Conservation (phyloP, 2,113 vertebrate genomes). For the Perca schrenkii region DNA sequence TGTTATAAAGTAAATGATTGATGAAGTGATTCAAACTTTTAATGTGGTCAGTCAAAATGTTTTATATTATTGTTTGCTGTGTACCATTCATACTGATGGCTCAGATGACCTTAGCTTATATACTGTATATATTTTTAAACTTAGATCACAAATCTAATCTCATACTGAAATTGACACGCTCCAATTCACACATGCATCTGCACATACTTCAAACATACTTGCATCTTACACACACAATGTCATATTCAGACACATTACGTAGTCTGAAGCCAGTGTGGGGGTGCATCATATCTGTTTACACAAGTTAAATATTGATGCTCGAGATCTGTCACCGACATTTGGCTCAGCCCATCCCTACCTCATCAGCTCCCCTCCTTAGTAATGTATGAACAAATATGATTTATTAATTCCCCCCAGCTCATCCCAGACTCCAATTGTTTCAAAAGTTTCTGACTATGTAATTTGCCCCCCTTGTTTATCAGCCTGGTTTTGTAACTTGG, state of each 20-base stretch:
- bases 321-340: constrained; percentile 66
- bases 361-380: constrained; percentile 74
- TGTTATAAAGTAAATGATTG: not conserved
- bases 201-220: not conserved
- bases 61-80: not conserved
- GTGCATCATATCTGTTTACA: constrained; percentile 70
- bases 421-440: constrained; percentile 66
- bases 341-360: constrained; percentile 61
- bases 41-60: not conserved
- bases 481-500: constrained; percentile 59
- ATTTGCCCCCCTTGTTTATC: constrained; percentile 78
- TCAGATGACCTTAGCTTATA: not conserved
- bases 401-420: constrained; percentile 74
- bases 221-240: not conserved
- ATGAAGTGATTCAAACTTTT: constrained; percentile 6
- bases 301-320: constrained; percentile 81
- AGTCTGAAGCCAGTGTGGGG: constrained; percentile 27
- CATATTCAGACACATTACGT: constrained; percentile 23
- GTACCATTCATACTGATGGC: not conserved
- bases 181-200: not conserved
- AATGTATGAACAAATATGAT: constrained; percentile 83
- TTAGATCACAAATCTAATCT: constrained; percentile 5
- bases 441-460: constrained; percentile 71
- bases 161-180: not conserved
- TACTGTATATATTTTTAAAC: not conserved